These are phyloP conservation scores for Ursus arctos DNA, from an alignment of 2,113 vertebrate genomes.

Conservation along the genomic window DNA sequence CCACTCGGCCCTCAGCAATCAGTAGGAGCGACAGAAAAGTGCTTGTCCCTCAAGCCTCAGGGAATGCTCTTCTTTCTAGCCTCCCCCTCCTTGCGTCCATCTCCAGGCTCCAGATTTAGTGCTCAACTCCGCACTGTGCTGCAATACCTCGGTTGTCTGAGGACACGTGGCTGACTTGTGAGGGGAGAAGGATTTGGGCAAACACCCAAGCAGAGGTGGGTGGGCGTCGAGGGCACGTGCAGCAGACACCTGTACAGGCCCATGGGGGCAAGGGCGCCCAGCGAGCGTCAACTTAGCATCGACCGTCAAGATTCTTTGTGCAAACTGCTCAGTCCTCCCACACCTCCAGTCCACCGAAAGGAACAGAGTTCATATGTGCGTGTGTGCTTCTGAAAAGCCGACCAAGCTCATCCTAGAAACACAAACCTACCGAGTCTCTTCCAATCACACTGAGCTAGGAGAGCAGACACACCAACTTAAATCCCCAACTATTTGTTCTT, in stretches of 20 bases:
- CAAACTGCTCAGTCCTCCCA: rapidly evolving
- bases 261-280: not conserved
- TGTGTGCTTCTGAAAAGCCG: not conserved
- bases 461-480: not conserved
- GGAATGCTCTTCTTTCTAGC: not conserved
- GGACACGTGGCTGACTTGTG: rapidly evolving
- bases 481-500: not conserved
- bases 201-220: not conserved
- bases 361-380: too few species aligned
- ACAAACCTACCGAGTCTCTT: not conserved
- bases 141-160: rapidly evolving
- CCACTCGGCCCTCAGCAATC: rapidly evolving
- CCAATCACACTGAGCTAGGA: not conserved
- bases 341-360: not conserved
- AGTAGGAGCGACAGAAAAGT: rapidly evolving
- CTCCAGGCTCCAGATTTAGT: not conserved
- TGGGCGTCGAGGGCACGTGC: rapidly evolving
- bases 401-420: not conserved
- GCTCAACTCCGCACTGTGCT: rapidly evolving
- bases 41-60: not conserved
- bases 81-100: rapidly evolving
- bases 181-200: too few species aligned
- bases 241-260: not conserved
- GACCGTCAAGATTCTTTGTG: rapidly evolving
- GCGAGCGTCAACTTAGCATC: not conserved